These are phyloP conservation scores for Harpagoxenus sublaevis DNA, from an alignment of 2,888 invertebrate species.

Conservation along the genomic window DNA sequence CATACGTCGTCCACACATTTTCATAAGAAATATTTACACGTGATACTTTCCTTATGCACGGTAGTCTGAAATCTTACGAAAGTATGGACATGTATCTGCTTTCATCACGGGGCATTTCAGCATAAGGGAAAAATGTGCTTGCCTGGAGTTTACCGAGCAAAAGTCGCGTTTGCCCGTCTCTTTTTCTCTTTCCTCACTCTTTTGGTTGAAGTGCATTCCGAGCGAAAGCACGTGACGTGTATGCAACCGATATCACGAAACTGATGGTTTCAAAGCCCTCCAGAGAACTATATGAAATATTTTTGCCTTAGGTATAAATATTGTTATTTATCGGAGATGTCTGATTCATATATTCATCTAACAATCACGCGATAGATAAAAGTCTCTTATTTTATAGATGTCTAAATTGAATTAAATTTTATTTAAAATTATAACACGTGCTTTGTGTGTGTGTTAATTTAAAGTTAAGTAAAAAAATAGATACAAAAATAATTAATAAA, in stretches of 20 bases:
- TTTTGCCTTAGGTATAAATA: neutral
- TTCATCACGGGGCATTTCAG: slow-evolving; percentile 30
- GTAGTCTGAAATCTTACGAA: slow-evolving; percentile 9
- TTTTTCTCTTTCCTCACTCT: neutral
- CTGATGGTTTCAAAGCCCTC: neutral
- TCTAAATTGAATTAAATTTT: slow-evolving; percentile 11
- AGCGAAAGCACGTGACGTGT: neutral
- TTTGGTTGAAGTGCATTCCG: slow-evolving; percentile 16
- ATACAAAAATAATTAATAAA: neutral
- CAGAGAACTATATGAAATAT: neutral
- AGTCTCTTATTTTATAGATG: neutral
- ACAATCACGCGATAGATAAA: neutral
- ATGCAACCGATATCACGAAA: neutral
- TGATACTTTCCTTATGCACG: slow-evolving; percentile 15
- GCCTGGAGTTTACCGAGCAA: slow-evolving; percentile 5
- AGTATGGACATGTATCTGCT: slow-evolving; percentile 17
- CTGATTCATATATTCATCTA: neutral
- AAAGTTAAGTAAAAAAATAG: neutral
- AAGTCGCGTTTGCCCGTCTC: neutral
- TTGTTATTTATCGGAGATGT: neutral
- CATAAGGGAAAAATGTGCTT: slow-evolving; percentile 5
- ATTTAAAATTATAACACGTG: neutral
- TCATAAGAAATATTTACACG: slow-evolving; percentile 30
- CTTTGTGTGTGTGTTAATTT: neutral
- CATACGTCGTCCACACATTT: slow-evolving; percentile 1